phyloP scores from a whole-genome alignment of 2,113 vertebrate genomes.

The Oplegnathus fasciatus region DNA sequence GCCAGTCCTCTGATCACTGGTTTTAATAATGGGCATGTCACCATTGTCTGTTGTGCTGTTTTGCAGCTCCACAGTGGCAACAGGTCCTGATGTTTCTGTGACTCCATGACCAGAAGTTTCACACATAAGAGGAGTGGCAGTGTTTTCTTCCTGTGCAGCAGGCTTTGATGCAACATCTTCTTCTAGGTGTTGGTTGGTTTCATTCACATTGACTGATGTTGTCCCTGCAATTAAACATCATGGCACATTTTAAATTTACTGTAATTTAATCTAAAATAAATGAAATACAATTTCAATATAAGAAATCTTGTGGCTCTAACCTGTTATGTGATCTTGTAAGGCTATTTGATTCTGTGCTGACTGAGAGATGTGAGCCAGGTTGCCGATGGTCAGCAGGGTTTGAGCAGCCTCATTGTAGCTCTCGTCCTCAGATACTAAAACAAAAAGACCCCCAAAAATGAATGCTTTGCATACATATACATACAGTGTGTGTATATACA shows the following conservation, averaged over 20 bases:
- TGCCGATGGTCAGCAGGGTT: constrained; percentile 92
- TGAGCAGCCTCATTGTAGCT: constrained; percentile 93
- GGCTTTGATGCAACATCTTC: constrained; percentile 28
- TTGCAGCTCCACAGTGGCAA: not conserved
- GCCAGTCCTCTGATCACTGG: constrained; percentile 5
- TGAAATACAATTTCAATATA: not conserved
- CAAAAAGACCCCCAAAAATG: not conserved
- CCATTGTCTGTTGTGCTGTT: not conserved
- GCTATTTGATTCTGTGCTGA: constrained; percentile 33
- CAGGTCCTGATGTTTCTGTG: constrained; percentile 14
- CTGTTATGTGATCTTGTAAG: constrained; percentile 22
- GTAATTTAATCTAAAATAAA: not conserved
- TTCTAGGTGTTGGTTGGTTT: constrained; percentile 40
- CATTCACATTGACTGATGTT: constrained; percentile 16
- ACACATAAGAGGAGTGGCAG: not conserved
- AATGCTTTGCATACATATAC: not conserved
- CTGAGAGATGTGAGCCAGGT: constrained; percentile 72
- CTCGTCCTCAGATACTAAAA: constrained; percentile 82
- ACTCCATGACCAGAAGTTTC: not conserved
- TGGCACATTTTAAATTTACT: not conserved
- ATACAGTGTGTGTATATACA: not conserved
- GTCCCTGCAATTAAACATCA: constrained; percentile 53
- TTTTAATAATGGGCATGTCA: not conserved
- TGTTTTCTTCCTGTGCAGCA: constrained; percentile 30
- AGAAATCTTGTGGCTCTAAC: constrained; percentile 22